Evolutionary conservation across 2,888 invertebrate genomes (phyloP).

Genomic region (Steinernema carpocapsae): DNA sequence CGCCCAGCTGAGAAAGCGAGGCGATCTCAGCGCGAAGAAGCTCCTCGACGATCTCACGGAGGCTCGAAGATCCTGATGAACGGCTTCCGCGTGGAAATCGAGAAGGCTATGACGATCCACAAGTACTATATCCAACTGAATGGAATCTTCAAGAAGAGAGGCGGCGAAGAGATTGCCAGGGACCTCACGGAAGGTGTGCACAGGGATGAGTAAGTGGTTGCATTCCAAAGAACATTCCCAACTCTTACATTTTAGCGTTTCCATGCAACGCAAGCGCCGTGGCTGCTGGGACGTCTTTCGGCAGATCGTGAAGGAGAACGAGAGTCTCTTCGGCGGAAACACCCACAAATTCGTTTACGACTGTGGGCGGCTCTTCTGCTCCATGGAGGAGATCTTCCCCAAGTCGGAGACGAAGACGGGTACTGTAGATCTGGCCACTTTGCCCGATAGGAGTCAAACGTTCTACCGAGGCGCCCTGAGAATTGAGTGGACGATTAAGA

Average conservation of each 20-base stretch:
- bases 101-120: background rate
- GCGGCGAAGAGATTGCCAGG: background rate
- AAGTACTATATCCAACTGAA: background rate
- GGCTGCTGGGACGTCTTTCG: slow-evolving; percentile 4
- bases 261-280: background rate
- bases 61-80: background rate
- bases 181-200: background rate
- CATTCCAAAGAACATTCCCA: background rate
- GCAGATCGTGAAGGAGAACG: background rate
- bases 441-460: background rate
- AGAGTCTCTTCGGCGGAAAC: background rate
- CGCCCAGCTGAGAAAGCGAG: too few species aligned
- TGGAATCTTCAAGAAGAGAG: background rate
- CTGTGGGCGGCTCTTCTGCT: background rate
- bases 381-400: background rate
- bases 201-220: background rate
- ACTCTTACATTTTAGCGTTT: background rate
- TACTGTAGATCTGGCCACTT: background rate
- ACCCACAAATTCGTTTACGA: slow-evolving; percentile 1
- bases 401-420: background rate
- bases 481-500: background rate
- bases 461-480: background rate
- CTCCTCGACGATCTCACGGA: too few species aligned
- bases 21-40: too few species aligned
- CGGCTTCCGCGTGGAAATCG: background rate